Base-by-base conservation (phyloP, 2,113 vertebrate genomes). In the Enhydra lutris region DNA sequence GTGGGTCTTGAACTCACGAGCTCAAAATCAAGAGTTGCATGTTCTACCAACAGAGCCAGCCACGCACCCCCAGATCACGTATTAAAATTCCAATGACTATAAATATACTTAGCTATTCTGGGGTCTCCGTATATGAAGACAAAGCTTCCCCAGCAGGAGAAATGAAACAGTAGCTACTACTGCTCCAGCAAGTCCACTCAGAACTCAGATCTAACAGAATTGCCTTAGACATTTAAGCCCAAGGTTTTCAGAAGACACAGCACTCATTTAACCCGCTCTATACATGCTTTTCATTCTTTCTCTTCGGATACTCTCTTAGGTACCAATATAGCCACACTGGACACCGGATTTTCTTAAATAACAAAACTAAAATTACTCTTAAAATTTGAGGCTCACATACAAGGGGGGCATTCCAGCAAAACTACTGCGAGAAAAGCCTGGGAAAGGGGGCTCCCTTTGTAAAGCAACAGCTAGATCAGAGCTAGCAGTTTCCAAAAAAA, bases 401-500 rank as follows among this genome's bases (percentile, higher is more conserved):
- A 55, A 83, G 59, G 42, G 31, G 50, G n/a, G 36, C 69, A 55
- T 93, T 76, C 59, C n/a, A 71, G 71, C 26, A 76, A 84, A 89
- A 91, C 18, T 18, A 52, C 36, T 36, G 3, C 6, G 31, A 71
- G 76, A 31, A 91, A 89, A 85, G 69, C 21, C 24, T 42, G 21
- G 2, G 15, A 50, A 45, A 93, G 74, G 55, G 31, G 69, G 78
- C 55, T 85, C 21, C 45, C 42, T 31, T 36, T 4, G 80, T 94
- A 97, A 95, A 97, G 95, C 88, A 97, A 94, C 65, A 94, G 81
- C 81, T 96, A 69, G 47, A 86, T 91, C 88, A 96, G 95, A 98
- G 13, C 69, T 34, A 88, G 95, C 95, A 91, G 31, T n/a, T 73
- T 74, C 36, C 31, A 90, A 61, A n/a, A 89, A 89, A 90, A 50